Percentiles rank a stretch among this genome's conserved stretches.
These are phyloP conservation scores for Chelmon rostratus DNA, from an alignment of 2,797 vertebrate species.

Conservation along the genomic window DNA sequence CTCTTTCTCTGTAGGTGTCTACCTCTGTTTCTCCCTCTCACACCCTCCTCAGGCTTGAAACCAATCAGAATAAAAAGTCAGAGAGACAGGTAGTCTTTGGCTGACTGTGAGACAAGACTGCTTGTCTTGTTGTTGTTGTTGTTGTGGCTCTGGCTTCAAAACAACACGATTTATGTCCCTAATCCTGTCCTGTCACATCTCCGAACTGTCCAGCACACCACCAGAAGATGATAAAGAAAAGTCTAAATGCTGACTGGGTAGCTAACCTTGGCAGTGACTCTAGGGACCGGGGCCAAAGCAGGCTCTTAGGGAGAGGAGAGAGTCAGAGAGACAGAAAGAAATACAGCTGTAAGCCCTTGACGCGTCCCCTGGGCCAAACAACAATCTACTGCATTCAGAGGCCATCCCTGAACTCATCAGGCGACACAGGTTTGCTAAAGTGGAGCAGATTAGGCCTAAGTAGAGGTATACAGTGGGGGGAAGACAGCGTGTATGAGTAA, in stretches of 20 bases:
- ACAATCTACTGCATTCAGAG: constrained; percentile 56
- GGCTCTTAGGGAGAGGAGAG: constrained; percentile 39
- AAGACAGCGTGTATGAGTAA: constrained; percentile 41
- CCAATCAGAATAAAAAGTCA: constrained; percentile 52
- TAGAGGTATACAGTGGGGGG: constrained; percentile 25
- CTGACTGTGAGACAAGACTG: constrained; percentile 14
- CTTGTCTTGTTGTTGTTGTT: constrained; percentile 16
- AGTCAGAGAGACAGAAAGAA: constrained; percentile 30
- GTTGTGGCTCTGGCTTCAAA: constrained; percentile 28
- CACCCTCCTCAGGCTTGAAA: constrained; percentile 23
- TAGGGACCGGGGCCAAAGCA: constrained; percentile 41
- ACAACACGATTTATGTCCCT: constrained; percentile 55
- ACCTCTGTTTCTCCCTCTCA: constrained; percentile 26
- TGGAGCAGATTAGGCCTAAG: constrained; percentile 58
- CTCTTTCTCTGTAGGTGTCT: neutral
- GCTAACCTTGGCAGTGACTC: constrained; percentile 61
- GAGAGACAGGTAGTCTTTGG: constrained; percentile 22
- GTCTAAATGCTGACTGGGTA: constrained; percentile 54
- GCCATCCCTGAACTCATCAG: constrained; percentile 57
- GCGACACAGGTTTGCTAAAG: constrained; percentile 52
- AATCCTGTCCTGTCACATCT: constrained; percentile 44
- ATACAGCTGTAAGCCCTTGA: constrained; percentile 60
- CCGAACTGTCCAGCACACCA: constrained; percentile 16
- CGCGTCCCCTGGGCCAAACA: constrained; percentile 46
- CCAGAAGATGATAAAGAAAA: constrained; percentile 48